Evolutionary conservation across 2,888 invertebrate genomes (phyloP).

Genomic region (Diaprepes abbreviatus): DNA sequence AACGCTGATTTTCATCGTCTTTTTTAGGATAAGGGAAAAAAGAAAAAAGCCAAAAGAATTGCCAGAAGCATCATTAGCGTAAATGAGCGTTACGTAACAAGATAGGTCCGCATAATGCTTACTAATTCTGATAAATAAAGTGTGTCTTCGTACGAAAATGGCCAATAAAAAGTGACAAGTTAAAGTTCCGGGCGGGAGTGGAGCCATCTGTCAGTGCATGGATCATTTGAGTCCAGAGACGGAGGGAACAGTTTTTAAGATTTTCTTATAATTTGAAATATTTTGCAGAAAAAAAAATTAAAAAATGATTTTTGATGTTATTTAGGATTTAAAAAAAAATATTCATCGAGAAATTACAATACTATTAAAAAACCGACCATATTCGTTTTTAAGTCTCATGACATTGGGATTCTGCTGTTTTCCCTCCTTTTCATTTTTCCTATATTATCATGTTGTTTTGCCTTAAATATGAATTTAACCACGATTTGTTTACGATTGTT

Average conservation of each 20-base stretch:
- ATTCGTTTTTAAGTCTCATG: too few relatives aligned
- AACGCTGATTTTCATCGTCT: slow-evolving; percentile 41
- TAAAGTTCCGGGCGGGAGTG: slow-evolving; percentile 55
- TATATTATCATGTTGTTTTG: too few relatives aligned
- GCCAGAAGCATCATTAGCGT: slow-evolving; percentile 45
- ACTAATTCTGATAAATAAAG: slow-evolving; percentile 50
- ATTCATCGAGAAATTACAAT: too few relatives aligned
- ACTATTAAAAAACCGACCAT: too few relatives aligned
- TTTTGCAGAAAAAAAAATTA: too few relatives aligned
- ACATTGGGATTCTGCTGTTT: too few relatives aligned
- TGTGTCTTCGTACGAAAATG: slow-evolving; percentile 36
- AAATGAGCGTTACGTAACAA: slow-evolving; percentile 48
- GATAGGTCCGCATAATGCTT: slow-evolving; percentile 45
- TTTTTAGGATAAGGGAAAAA: slow-evolving; percentile 40
- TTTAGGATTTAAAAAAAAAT: too few relatives aligned
- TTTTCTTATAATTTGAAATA: too few relatives aligned
- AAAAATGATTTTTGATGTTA: too few relatives aligned
- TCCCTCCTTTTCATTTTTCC: too few relatives aligned
- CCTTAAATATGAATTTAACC: too few relatives aligned
- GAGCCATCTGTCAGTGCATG: slow-evolving; percentile 55
- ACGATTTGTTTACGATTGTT: too few relatives aligned
- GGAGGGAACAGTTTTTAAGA: background rate
- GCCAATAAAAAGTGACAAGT: slow-evolving; percentile 46
- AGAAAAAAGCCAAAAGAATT: slow-evolving; percentile 40
- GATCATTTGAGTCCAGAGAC: slow-evolving; percentile 23